phyloP scores from a whole-genome alignment of 2,113 vertebrate species.

The Nycticorax nycticorax region DNA sequence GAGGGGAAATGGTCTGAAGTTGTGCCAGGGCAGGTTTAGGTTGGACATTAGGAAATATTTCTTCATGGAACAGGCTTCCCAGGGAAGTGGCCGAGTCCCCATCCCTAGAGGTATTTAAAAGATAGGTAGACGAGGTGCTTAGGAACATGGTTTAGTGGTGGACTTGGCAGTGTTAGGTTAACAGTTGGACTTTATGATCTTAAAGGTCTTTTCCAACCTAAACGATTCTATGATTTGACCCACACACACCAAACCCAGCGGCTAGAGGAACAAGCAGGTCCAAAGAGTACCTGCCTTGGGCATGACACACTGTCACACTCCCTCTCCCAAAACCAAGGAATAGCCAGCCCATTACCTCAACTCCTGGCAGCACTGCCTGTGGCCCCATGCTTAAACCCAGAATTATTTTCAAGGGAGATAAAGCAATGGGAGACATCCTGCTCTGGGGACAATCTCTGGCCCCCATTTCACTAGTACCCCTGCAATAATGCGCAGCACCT shows the following conservation, averaged over 20 bases:
- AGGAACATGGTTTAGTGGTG: too few relatives aligned
- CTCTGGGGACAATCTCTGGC: not conserved
- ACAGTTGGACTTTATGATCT: too few relatives aligned
- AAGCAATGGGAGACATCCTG: not conserved
- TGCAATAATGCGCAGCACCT: accelerated
- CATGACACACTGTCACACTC: not conserved
- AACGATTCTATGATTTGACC: too few relatives aligned
- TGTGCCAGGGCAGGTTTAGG: too few relatives aligned
- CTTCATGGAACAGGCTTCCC: too few relatives aligned
- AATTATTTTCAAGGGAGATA: not conserved
- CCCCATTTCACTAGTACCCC: not conserved
- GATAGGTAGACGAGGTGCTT: too few relatives aligned
- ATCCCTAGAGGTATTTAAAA: too few relatives aligned
- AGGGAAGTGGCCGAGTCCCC: too few relatives aligned
- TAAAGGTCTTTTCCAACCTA: too few relatives aligned
- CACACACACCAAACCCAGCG: not conserved
- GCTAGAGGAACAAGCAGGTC: not conserved
- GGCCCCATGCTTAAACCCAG: not conserved
- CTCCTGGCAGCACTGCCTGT: not conserved
- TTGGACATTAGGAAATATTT: too few relatives aligned
- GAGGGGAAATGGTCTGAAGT: too few relatives aligned
- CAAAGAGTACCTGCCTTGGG: not conserved
- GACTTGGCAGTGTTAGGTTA: too few relatives aligned
- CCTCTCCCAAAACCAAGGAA: not conserved
- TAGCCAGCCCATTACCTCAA: accelerated